Conservation (phyloP, 1,140 invertebrate species). For the Zaprionus kolodkinae region DNA sequence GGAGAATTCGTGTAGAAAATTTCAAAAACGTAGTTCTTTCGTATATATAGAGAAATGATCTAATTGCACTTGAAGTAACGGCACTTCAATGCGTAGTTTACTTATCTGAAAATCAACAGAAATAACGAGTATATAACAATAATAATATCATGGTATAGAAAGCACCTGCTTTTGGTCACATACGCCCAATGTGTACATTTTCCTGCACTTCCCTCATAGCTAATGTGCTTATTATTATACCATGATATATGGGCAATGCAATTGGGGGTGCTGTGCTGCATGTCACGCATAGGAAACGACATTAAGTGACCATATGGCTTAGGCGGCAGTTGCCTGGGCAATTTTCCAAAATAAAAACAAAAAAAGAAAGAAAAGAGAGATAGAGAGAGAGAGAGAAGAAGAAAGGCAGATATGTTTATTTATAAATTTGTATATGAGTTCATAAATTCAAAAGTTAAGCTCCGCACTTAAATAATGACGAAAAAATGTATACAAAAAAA, state of each 20-base stretch:
- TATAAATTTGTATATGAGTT: conserved; percentile 15
- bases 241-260: conserved; percentile 39
- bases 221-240: conserved; percentile 43
- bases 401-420: neutral
- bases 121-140: neutral
- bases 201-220: conserved; percentile 19
- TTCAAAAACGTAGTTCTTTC: neutral
- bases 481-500: conserved; percentile 17
- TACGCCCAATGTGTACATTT: conserved; percentile 21
- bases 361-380: neutral
- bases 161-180: conserved; percentile 67
- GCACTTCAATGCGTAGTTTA: neutral
- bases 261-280: conserved; percentile 8
- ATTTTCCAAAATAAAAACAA: conserved; percentile 37
- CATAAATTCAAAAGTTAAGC: conserved; percentile 59
- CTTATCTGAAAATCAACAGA: conserved; percentile 2
- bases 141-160: neutral
- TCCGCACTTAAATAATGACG: conserved; percentile 51
- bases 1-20: conserved; percentile 1
- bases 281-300: conserved; percentile 17
- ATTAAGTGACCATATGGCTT: conserved; percentile 41
- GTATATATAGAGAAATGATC: neutral
- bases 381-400: neutral
- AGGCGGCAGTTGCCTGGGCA: conserved; percentile 3
- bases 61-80: neutral